Percentiles rank a stretch among this genome's conserved stretches.
Conservation (phyloP, 2,888 invertebrate species). For the Drosophila kanekoi region DNA sequence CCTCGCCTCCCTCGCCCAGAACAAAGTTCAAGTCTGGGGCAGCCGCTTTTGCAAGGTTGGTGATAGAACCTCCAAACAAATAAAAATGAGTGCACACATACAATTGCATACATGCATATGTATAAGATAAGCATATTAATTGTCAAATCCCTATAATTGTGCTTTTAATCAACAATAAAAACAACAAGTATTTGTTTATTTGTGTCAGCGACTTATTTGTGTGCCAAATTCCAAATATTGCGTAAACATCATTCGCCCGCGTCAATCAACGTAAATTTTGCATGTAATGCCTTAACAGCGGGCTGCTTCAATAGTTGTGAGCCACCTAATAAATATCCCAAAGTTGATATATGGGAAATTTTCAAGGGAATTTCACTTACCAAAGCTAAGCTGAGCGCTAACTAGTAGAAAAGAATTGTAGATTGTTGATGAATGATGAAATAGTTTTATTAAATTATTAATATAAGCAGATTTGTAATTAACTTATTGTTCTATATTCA, state of each 20-base stretch:
- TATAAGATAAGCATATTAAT: constrained; percentile 24
- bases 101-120: background rate
- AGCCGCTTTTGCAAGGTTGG: constrained; percentile 41
- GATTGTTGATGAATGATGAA: no score
- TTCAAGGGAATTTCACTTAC: no score
- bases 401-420: no score
- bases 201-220: constrained; percentile 17
- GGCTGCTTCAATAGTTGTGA: constrained; percentile 16
- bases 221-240: constrained; percentile 30
- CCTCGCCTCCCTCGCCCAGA: constrained; percentile 9
- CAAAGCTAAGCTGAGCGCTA: no score
- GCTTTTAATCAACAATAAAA: constrained; percentile 25
- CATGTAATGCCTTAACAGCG: constrained; percentile 26
- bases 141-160: constrained; percentile 28
- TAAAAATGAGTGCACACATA: background rate
- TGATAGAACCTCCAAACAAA: constrained; percentile 6
- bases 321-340: background rate
- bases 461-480: no score
- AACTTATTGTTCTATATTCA: no score
- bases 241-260: constrained; percentile 36
- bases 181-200: constrained; percentile 27
- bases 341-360: background rate
- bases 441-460: no score
- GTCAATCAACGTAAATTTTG: constrained; percentile 39
- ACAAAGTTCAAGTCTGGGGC: constrained; percentile 27